Evolutionary conservation across 2,888 invertebrate genomes (phyloP), one percentile per base, ranked within the genome.

Genomic region (Phortica okadai): DNA sequence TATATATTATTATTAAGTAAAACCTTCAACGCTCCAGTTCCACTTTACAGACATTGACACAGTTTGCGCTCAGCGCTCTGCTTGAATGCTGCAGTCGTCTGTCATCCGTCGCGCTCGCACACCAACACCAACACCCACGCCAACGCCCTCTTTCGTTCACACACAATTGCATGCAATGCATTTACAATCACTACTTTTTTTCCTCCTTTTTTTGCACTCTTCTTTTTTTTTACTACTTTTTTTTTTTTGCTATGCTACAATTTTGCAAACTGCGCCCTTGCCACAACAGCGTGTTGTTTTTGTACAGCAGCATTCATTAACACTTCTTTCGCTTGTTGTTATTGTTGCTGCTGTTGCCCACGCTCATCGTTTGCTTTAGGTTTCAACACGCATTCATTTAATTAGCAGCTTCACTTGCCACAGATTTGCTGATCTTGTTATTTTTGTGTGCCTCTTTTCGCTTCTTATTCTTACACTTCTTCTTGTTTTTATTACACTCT

Each of bases 1-100:
- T n/a, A n/a, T n/a, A n/a, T 21, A 21, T 21, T 21, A 21, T 50
- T 50, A 50, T 74, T 77, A 74, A 74, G 72, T 58, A 79, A 77
- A 79, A 78, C 77, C 79, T 83, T 80, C 83, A 83, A 82, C 80
- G 84, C 82, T 83, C 81, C 84, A 87, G 88, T 88, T 88, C 84
- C 88, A 88, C 84, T 88, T 88, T 88, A 87, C 88, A 88, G 88
- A 80, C 88, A 87, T 88, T 88, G 88, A 88, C 88, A 88, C 85
- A 88, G 81, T 87, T 84, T 77, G 77, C 69, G 66, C 66, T 56
- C 58, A 72, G 69, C 67, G 56, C 16, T 1, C 41, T 66, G 54
- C 54, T 54, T 1, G n/a, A 33, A 5, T 33, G 33, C 33, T 33
- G 33, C 33, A 1, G 1, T 33, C 56, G 62, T 66, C 62, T 11